Evolutionary conservation across 2,888 invertebrate genomes (phyloP).

Genomic region (Campoplex nolae): DNA sequence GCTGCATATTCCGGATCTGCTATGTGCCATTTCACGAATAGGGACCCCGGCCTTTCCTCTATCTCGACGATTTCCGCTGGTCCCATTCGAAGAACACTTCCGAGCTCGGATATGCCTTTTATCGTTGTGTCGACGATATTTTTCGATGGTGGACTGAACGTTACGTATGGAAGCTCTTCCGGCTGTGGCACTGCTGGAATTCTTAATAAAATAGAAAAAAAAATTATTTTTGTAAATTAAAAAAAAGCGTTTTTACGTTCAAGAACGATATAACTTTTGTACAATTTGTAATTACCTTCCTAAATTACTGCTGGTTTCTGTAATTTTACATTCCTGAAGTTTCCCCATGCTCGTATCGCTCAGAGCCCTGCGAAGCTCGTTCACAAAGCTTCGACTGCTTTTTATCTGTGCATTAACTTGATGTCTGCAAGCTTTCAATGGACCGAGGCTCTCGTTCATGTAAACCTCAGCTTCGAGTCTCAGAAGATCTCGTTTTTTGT

Average conservation of each 20-base stretch:
- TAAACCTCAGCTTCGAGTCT: constrained; percentile 74
- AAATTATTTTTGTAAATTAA: neutral
- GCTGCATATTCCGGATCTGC: constrained; percentile 81
- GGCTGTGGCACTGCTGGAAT: constrained; percentile 86
- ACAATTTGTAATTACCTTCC: constrained; percentile 78
- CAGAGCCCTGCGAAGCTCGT: constrained; percentile 76
- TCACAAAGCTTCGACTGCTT: constrained; percentile 68
- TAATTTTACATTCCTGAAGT: constrained; percentile 65
- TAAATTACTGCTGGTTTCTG: constrained; percentile 75
- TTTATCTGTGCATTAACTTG: constrained; percentile 81
- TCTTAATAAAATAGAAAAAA: constrained; percentile 71
- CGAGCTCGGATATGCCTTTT: constrained; percentile 72
- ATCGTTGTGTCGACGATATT: constrained; percentile 77
- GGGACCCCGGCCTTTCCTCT: constrained; percentile 86
- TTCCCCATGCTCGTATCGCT: constrained; percentile 77
- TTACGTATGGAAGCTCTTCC: constrained; percentile 86
- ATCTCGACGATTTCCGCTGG: constrained; percentile 85
- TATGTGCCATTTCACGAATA: constrained; percentile 86
- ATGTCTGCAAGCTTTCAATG: constrained; percentile 82
- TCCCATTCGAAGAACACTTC: constrained; percentile 74
- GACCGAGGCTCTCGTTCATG: constrained; percentile 81
- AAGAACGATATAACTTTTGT: neutral
- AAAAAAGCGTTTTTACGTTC: neutral
- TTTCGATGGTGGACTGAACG: constrained; percentile 84
- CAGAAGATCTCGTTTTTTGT: constrained; percentile 72